Base-by-base conservation (phyloP, 2,797 vertebrate species). In the Bradypodion pumilum region DNA sequence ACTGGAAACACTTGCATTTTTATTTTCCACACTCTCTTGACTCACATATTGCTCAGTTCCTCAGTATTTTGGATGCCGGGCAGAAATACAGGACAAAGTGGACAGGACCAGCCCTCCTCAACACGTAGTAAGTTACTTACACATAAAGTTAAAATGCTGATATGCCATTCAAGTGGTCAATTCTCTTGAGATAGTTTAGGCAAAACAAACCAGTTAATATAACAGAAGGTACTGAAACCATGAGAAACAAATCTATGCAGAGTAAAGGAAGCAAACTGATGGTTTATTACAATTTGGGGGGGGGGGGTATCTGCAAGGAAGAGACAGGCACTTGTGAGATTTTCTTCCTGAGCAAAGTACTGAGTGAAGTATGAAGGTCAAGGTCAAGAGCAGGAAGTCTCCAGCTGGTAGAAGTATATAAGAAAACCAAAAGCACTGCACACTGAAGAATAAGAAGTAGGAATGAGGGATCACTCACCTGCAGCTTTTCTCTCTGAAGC, bases 301-400 rank as follows among this genome's bases (percentile, higher is more conserved):
- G n/a, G n/a, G n/a, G n/a, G n/a, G 7, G 21, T 21, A n/a, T 21
- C 52, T 5, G 52, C 52, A 56, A 69, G 21, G 2, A 16, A 40
- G 2, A 8, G 37, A 69, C 32, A 25, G 3, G 23, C 69, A 5
- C 40, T 13, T 25, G 25, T 42, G 40, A 42, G 69, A 70, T 70
- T 42, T 23, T 91, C 86, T 65, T 90, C 91, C 82, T 23, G 66
- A 90, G 76, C 74, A 78, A 86, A 86, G 79, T 66, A 84, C 65
- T 23, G 37, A 52, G 32, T 52, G 35, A 83, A 86, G 63, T 88
- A 83, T 72, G 89, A 92, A 94, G 89, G 91, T 92, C 89, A 90
- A 89, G 86, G 87, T 89, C 91, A 92, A 89, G 87, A 82, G 90
- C 83, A 90, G 86, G 81, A 89, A 90, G 89, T 91, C 92, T 92